Conservation (phyloP, 2,797 vertebrate species). For the Sebastes itinus region DNA sequence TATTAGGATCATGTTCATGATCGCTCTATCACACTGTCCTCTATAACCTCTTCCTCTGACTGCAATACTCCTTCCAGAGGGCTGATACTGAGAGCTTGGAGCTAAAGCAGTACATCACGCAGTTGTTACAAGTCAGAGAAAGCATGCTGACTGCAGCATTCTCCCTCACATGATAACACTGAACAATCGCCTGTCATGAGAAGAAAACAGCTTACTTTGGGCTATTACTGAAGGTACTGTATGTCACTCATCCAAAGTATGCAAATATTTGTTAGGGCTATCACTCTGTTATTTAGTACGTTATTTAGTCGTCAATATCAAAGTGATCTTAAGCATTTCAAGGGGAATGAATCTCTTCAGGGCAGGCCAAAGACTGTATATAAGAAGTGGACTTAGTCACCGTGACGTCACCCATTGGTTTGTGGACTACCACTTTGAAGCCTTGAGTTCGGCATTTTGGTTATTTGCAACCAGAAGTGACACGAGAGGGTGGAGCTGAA, state of each 20-base stretch:
- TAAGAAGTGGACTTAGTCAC: too few species aligned
- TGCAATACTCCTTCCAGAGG: not conserved
- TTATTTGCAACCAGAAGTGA: too few species aligned
- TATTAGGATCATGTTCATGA: not conserved
- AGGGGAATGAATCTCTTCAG: not conserved
- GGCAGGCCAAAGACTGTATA: too few species aligned
- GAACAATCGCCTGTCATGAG: conserved; percentile 12
- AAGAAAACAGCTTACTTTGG: not conserved
- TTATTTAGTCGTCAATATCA: conserved; percentile 21
- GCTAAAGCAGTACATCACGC: not conserved
- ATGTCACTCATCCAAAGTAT: conserved; percentile 12
- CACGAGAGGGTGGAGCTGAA: too few species aligned
- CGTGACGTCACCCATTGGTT: too few species aligned
- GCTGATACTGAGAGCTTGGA: not conserved
- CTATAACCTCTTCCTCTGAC: not conserved
- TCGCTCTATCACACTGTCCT: not conserved
- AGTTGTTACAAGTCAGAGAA: not conserved
- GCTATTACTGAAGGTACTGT: not conserved
- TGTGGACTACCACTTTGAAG: too few species aligned
- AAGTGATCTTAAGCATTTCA: conserved; percentile 1
- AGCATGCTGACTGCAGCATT: not conserved
- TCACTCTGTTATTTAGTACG: not conserved
- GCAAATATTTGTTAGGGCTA: not conserved
- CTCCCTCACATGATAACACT: not conserved
- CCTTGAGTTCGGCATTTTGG: too few species aligned